A percentile compares a stretch with the other conserved stretches of the same genome.
phyloP scores from a whole-genome alignment of 2,113 vertebrate genomes.

The Sakesphorus luctuosus region DNA sequence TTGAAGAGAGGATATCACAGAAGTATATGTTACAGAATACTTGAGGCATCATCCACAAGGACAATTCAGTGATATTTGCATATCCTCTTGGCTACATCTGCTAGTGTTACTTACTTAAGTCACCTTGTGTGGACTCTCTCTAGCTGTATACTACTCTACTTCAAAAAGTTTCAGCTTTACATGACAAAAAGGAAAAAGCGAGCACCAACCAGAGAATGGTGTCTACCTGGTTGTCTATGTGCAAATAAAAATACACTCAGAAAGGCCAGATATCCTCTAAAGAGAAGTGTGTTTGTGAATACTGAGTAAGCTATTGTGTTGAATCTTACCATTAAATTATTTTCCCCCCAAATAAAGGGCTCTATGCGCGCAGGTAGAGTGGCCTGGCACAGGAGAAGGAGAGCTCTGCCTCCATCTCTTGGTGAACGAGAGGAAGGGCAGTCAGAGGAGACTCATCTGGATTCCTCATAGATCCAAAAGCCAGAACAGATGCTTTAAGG shows the following conservation, averaged over 20 bases:
- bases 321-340: neutral
- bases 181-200: neutral
- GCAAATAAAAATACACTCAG: neutral
- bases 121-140: neutral
- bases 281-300: neutral
- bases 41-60: neutral
- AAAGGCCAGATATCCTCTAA: neutral
- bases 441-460: neutral
- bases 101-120: neutral
- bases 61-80: neutral
- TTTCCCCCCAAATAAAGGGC: neutral
- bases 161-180: neutral
- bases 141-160: neutral
- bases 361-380: neutral
- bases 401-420: conserved; percentile 53
- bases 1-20: neutral
- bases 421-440: neutral
- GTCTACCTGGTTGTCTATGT: too few species aligned
- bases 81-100: neutral
- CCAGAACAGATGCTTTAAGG: neutral
- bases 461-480: neutral
- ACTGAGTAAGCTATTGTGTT: neutral
- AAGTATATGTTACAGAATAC: neutral
- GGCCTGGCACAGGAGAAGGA: neutral
- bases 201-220: neutral